A percentile compares a stretch with the other conserved stretches of the same genome.
phyloP scores from a whole-genome alignment of 2,113 vertebrate genomes.

The Sceloporus tristichus region DNA sequence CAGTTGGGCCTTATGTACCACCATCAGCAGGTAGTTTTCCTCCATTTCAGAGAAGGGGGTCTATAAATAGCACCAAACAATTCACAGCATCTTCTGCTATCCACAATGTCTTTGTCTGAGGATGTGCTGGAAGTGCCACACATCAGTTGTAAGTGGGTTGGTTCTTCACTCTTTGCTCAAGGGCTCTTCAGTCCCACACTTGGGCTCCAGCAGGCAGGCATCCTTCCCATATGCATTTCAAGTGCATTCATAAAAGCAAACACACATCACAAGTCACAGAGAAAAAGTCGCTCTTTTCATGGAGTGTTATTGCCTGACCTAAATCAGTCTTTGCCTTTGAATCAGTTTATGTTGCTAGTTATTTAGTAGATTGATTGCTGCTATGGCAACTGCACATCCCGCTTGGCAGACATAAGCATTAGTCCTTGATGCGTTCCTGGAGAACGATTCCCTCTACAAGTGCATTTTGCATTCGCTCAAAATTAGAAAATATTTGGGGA shows the following conservation, averaged over 20 bases:
- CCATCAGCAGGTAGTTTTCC: constrained; percentile 11
- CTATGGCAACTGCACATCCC: constrained; percentile 77
- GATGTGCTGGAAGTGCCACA: constrained; percentile 27
- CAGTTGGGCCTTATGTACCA: fast-evolving
- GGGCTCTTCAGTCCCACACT: constrained; percentile 32
- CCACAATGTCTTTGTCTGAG: constrained; percentile 30
- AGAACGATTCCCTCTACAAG: constrained; percentile 58
- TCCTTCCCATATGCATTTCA: constrained; percentile 55
- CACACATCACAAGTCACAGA: constrained; percentile 66
- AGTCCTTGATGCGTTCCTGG: constrained; percentile 68
- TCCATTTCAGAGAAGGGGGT: constrained; percentile 4
- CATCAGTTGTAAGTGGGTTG: constrained; percentile 29
- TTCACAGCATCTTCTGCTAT: neutral
- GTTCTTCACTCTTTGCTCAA: constrained; percentile 43
- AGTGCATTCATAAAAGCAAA: constrained; percentile 63
- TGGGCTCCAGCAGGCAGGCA: constrained; percentile 32
- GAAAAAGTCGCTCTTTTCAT: constrained; percentile 64
- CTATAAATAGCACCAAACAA: constrained; percentile 38
- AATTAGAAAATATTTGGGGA: constrained; percentile 72
- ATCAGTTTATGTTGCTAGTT: constrained; percentile 76
- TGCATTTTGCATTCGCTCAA: constrained; percentile 62
- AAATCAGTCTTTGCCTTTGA: constrained; percentile 80
- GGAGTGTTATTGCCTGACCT: constrained; percentile 73
- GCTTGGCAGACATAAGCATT: constrained; percentile 65
- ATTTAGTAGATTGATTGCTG: constrained; percentile 79